These are phyloP conservation scores for Penaeus japonicus DNA, from an alignment of 1,140 invertebrate species.

Conservation along the genomic window DNA sequence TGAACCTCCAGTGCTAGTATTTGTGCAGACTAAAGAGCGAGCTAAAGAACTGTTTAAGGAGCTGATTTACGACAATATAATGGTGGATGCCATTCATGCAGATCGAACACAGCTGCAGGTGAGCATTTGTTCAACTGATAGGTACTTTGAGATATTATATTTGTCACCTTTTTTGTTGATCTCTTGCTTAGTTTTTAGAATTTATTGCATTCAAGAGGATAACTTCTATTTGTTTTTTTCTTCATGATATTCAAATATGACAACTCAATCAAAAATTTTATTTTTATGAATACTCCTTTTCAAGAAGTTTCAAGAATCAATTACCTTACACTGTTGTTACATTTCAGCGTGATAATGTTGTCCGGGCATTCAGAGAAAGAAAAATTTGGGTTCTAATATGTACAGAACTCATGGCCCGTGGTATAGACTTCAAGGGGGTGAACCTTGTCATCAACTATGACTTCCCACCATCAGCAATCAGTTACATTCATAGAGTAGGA, in stretches of 20 bases:
- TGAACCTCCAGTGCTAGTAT: slow-evolving; percentile 88
- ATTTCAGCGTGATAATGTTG: slow-evolving; percentile 84
- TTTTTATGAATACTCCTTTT: neutral
- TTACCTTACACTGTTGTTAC: slow-evolving; percentile 17
- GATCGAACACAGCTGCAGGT: slow-evolving; percentile 88
- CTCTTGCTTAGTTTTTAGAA: neutral
- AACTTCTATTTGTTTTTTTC: neutral
- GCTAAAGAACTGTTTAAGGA: slow-evolving; percentile 92
- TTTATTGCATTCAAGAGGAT: neutral
- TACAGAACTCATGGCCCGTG: slow-evolving; percentile 95
- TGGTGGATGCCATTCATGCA: slow-evolving; percentile 91
- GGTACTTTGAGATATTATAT: neutral
- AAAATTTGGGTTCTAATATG: slow-evolving; percentile 96
- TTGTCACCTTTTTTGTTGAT: neutral
- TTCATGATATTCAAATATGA: neutral
- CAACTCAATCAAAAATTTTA: no score
- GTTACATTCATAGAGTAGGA: slow-evolving; percentile 93
- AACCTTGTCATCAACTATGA: slow-evolving; percentile 98
- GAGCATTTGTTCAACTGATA: slow-evolving; percentile 36
- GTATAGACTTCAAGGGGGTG: slow-evolving; percentile 97
- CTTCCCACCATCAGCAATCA: slow-evolving; percentile 89
- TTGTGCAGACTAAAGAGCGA: slow-evolving; percentile 89
- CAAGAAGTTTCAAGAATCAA: neutral
- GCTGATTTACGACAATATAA: slow-evolving; percentile 90
- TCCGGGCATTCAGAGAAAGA: slow-evolving; percentile 87